These are phyloP conservation scores for Nothocercus nigrocapillus DNA, from an alignment of 2,113 vertebrate genomes.

Conservation along the genomic window DNA sequence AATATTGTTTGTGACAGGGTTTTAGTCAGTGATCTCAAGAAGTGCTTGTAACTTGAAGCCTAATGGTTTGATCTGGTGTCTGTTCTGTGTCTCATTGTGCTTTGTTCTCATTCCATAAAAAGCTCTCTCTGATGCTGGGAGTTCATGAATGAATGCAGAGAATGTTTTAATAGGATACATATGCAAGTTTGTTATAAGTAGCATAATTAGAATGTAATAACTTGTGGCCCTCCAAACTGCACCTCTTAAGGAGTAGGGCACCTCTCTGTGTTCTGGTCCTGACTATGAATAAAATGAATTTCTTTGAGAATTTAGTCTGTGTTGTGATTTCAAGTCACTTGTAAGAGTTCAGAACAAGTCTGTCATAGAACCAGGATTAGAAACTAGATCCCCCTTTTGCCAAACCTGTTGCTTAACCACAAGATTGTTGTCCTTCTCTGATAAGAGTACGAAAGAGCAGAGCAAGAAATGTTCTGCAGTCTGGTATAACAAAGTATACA, in stretches of 20 bases:
- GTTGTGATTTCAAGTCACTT: neutral
- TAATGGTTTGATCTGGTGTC: neutral
- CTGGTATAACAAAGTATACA: fast-evolving
- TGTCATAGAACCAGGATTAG: fast-evolving
- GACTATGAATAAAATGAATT: neutral
- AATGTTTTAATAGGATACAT: neutral
- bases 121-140: neutral
- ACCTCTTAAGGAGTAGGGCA: fast-evolving
- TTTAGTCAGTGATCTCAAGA: neutral
- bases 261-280: neutral
- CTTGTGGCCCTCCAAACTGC: fast-evolving
- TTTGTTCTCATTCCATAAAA: neutral
- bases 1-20: neutral
- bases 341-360: neutral
- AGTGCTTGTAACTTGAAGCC: neutral
- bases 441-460: neutral
- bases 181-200: fast-evolving
- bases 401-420: neutral
- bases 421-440: neutral
- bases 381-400: neutral
- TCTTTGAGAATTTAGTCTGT: neutral
- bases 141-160: neutral
- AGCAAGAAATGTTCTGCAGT: fast-evolving
- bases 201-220: fast-evolving
- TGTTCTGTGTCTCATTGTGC: neutral